These are phyloP conservation scores for Rhingia rostrata DNA, from an alignment of 2,888 invertebrate species.

Conservation along the genomic window DNA sequence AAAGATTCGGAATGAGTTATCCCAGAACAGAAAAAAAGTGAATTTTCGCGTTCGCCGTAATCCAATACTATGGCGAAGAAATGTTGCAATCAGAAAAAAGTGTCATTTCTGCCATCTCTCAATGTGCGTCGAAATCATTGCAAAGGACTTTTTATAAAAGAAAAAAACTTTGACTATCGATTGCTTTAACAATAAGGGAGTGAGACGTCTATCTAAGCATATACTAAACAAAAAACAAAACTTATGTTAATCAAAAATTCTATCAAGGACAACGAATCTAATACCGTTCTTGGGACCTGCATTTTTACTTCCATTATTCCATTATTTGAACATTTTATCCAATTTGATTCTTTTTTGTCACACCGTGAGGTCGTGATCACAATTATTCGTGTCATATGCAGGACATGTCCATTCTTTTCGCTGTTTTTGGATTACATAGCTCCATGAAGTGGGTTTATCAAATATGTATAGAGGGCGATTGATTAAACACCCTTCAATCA, in stretches of 20 bases:
- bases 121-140: too few relatives aligned
- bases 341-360: too few relatives aligned
- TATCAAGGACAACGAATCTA: slow-evolving; percentile 1
- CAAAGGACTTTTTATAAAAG: too few relatives aligned
- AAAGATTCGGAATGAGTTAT: too few relatives aligned
- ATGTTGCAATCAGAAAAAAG: too few relatives aligned
- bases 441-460: slow-evolving; percentile 20
- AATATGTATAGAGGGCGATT: slow-evolving; percentile 14
- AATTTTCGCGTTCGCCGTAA: too few relatives aligned
- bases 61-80: too few relatives aligned
- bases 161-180: too few relatives aligned
- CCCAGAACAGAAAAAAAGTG: too few relatives aligned
- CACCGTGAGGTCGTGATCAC: not conserved
- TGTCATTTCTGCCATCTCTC: too few relatives aligned
- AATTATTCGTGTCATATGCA: slow-evolving; percentile 20
- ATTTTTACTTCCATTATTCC: slow-evolving; percentile 18
- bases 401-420: not conserved
- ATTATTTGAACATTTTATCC: slow-evolving; percentile 8
- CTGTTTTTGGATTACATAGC: not conserved
- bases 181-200: too few relatives aligned
- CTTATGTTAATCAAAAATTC: not conserved
- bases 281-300: not conserved
- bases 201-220: too few relatives aligned
- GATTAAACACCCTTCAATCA: slow-evolving; percentile 38
- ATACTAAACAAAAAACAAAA: not conserved